Percentiles rank a stretch among this genome's conserved stretches.
Conservation (phyloP, 2,113 vertebrate genomes). For the Danionella cerebrum region DNA sequence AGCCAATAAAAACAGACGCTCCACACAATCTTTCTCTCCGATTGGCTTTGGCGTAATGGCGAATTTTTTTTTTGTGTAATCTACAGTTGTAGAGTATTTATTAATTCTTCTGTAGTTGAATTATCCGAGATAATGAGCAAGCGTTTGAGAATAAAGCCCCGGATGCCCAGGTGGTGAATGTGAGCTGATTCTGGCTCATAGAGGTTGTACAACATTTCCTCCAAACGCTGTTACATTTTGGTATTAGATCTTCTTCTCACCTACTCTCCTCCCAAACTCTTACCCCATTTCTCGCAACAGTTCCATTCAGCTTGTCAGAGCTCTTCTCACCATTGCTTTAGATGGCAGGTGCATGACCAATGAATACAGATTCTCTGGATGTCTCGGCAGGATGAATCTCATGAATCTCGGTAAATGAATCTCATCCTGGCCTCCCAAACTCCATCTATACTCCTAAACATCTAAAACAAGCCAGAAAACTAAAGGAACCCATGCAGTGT, state of each 20-base stretch:
- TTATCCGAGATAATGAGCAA: too few relatives aligned
- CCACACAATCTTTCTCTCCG: too few relatives aligned
- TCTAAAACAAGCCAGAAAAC: neutral
- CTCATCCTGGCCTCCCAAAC: neutral
- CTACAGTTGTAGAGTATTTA: too few relatives aligned
- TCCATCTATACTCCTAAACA: neutral
- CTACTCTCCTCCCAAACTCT: neutral
- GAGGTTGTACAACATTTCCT: too few relatives aligned
- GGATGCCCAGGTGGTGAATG: too few relatives aligned
- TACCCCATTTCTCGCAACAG: neutral
- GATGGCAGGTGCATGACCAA: slow-evolving; percentile 20
- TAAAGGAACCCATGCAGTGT: too few relatives aligned
- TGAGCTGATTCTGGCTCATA: too few relatives aligned
- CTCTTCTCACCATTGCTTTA: slow-evolving; percentile 9
- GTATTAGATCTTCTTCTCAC: neutral
- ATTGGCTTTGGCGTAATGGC: too few relatives aligned
- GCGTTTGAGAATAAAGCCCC: too few relatives aligned
- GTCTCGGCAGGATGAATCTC: slow-evolving; percentile 20
- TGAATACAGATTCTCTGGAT: slow-evolving; percentile 23
- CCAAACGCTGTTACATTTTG: neutral
- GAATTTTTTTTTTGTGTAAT: too few relatives aligned
- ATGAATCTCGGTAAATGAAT: slow-evolving; percentile 8
- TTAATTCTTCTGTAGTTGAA: too few relatives aligned
- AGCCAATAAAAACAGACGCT: too few relatives aligned
- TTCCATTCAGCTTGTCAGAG: neutral